Conservation (phyloP, 2,888 invertebrate genomes). For the Lasioglossum oenotherae region DNA sequence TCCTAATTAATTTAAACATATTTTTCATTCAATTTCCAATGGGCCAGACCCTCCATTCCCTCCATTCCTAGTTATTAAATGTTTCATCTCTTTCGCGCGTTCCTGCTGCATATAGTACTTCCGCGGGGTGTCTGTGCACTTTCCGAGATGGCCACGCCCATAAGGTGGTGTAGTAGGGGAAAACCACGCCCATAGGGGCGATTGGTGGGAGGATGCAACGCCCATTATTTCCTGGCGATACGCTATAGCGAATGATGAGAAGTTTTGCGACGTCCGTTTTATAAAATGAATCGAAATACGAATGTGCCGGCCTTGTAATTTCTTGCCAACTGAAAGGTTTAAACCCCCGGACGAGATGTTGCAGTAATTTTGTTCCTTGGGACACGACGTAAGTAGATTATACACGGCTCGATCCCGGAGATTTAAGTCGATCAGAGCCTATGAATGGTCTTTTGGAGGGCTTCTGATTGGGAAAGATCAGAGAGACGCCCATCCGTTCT, state of each 20-base stretch:
- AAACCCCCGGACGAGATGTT: background rate
- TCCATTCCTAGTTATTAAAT: background rate
- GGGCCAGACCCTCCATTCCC: too few species aligned
- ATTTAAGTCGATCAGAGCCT: slow-evolving; percentile 56
- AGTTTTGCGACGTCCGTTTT: background rate
- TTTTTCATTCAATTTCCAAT: background rate
- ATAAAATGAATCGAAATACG: background rate
- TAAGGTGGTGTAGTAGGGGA: too few species aligned
- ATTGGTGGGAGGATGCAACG: background rate
- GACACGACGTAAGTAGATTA: slow-evolving; percentile 51
- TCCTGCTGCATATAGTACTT: background rate
- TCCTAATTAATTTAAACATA: background rate
- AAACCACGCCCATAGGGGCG: too few species aligned
- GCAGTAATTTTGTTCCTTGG: slow-evolving; percentile 34
- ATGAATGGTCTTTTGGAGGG: slow-evolving; percentile 61
- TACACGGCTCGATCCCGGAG: slow-evolving; percentile 14
- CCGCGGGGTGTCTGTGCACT: background rate
- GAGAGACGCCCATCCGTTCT: slow-evolving; percentile 61
- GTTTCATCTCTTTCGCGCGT: background rate
- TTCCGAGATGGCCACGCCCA: background rate
- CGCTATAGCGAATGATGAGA: background rate
- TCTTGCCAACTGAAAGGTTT: slow-evolving; percentile 9
- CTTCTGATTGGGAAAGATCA: slow-evolving; percentile 70
- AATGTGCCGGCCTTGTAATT: background rate
- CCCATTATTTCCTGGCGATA: background rate